These are phyloP conservation scores for Toxostoma redivivum DNA, from an alignment of 2,113 vertebrate genomes.

Conservation along the genomic window DNA sequence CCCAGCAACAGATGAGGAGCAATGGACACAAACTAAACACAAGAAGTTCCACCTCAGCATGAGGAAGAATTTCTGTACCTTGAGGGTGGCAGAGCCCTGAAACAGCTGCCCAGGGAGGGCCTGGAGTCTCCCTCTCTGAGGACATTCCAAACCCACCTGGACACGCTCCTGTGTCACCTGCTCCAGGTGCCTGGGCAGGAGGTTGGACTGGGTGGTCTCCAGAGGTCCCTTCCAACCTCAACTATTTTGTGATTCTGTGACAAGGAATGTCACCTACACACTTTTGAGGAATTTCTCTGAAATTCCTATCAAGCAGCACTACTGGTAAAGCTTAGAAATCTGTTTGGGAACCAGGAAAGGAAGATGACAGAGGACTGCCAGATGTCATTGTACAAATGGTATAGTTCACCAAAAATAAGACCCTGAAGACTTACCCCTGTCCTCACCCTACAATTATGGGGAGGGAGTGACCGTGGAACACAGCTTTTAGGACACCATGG, in stretches of 20 bases:
- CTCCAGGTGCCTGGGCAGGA: background rate
- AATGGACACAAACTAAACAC: background rate
- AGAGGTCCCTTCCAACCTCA: background rate
- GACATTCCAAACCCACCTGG: background rate
- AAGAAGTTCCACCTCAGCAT: background rate
- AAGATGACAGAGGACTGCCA: background rate
- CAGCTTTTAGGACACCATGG: background rate
- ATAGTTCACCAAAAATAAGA: constrained; percentile 25
- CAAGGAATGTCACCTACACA: background rate
- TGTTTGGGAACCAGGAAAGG: background rate
- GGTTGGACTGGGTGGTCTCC: background rate
- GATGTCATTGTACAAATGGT: background rate
- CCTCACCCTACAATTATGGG: constrained; percentile 30
- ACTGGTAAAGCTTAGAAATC: background rate
- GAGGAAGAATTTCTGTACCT: background rate
- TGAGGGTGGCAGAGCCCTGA: background rate
- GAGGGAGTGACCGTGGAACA: background rate
- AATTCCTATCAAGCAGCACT: background rate
- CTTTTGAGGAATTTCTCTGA: background rate
- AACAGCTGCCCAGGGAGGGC: background rate
- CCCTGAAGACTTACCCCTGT: background rate
- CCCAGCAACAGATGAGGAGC: background rate
- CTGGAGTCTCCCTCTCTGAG: background rate
- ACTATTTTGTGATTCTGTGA: background rate
- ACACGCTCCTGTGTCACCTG: accelerated